Conservation (phyloP, 1,140 invertebrate species). For the Drosophila rufa region DNA sequence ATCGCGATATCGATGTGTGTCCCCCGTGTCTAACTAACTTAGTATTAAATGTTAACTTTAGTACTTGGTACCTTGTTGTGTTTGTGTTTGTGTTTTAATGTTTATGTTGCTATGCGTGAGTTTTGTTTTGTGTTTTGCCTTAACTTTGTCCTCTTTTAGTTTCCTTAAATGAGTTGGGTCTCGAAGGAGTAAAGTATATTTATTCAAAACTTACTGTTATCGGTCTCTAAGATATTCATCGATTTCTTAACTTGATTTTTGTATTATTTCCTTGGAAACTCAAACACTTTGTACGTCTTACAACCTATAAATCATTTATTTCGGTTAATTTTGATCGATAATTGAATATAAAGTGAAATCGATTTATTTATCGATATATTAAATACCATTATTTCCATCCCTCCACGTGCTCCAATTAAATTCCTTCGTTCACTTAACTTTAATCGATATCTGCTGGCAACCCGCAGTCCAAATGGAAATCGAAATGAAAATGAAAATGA, state of each 20-base stretch:
- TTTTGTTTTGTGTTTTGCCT: background rate
- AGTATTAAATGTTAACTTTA: slow-evolving; percentile 15
- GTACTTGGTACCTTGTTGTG: slow-evolving; percentile 3
- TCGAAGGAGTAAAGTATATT: background rate
- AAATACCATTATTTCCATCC: background rate
- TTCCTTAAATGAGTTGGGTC: background rate
- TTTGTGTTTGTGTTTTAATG: slow-evolving; percentile 11
- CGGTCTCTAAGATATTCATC: background rate
- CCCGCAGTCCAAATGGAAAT: slow-evolving; percentile 4
- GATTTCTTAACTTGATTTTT: background rate
- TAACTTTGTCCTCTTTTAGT: background rate
- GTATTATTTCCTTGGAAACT: too few relatives aligned
- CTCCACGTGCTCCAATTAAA: too few relatives aligned
- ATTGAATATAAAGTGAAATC: too few relatives aligned
- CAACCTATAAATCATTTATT: too few relatives aligned
- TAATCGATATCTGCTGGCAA: slow-evolving; percentile 13
- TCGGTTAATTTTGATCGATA: too few relatives aligned
- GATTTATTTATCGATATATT: too few relatives aligned
- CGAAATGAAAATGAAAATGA: background rate
- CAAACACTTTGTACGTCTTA: too few relatives aligned
- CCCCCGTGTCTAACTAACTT: slow-evolving; percentile 12
- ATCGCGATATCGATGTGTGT: slow-evolving; percentile 21
- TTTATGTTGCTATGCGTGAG: slow-evolving; percentile 6
- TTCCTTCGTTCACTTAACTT: background rate
- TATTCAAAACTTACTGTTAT: background rate